Percentiles rank a stretch among this genome's conserved stretches.
Conservation (phyloP, 2,797 vertebrate species). For the Carcharodon carcharias region DNA sequence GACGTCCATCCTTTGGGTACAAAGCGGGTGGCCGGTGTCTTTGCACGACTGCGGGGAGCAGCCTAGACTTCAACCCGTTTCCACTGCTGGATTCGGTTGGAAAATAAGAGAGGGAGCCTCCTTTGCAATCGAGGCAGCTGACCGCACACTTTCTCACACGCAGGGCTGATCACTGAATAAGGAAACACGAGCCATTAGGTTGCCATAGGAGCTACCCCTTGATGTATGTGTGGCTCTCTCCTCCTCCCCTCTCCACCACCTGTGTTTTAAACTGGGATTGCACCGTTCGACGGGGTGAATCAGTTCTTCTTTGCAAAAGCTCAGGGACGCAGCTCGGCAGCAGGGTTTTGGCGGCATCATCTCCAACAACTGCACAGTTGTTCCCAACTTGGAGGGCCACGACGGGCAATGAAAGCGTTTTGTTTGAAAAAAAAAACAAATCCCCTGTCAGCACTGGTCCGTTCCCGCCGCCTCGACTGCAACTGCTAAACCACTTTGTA, state of each 20-base stretch:
- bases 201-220: conserved; percentile 78
- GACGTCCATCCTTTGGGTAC: background rate
- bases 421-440: too few species aligned
- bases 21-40: background rate
- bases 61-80: background rate
- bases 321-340: background rate
- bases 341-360: background rate
- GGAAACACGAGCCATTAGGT: conserved; percentile 72
- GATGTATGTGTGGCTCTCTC: background rate
- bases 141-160: background rate
- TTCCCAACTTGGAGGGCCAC: background rate
- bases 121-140: background rate
- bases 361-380: background rate
- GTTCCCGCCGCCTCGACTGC: background rate
- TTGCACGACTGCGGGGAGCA: background rate
- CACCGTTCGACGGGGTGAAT: conserved; percentile 44
- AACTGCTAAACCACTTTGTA: too few species aligned
- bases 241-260: too few species aligned
- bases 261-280: conserved; percentile 43
- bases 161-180: conserved; percentile 55
- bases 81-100: background rate
- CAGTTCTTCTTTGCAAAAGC: too few species aligned
- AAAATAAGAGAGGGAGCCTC: background rate
- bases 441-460: too few species aligned
- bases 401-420: background rate